Conservation (phyloP, 2,797 vertebrate species). For the Mormyrops boulengeri region DNA sequence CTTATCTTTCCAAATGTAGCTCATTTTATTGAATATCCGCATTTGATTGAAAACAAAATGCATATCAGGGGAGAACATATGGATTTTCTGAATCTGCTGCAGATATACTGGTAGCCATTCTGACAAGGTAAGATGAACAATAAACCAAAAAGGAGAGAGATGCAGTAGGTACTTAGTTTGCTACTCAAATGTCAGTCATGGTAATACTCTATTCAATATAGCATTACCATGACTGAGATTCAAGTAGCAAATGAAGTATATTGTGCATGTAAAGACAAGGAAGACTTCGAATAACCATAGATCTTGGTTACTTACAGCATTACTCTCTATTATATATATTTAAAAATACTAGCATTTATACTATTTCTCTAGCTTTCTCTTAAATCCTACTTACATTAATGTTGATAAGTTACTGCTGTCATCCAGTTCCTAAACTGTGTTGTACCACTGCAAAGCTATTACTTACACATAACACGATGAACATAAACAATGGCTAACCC, state of each 20-base stretch:
- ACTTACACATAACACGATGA: not conserved
- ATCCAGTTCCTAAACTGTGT: not conserved
- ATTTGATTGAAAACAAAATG: not conserved
- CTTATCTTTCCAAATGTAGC: slow-evolving; percentile 15
- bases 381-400: not conserved
- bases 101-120: not conserved
- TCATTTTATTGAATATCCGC: slow-evolving; percentile 2
- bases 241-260: not conserved
- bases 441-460: too few relatives aligned
- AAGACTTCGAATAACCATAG: not conserved
- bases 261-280: not conserved
- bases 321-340: not conserved
- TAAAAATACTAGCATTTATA: not conserved
- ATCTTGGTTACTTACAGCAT: not conserved
- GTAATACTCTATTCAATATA: not conserved
- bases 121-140: not conserved
- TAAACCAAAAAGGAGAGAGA: not conserved
- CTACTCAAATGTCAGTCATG: not conserved
- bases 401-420: not conserved
- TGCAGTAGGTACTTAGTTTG: not conserved
- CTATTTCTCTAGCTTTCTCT: not conserved
- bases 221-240: not conserved
- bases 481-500: not conserved
- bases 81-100: not conserved
- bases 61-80: not conserved